Evolutionary conservation across 2,113 vertebrate genomes (phyloP).

Genomic region (Erythrocercus mccallii): DNA sequence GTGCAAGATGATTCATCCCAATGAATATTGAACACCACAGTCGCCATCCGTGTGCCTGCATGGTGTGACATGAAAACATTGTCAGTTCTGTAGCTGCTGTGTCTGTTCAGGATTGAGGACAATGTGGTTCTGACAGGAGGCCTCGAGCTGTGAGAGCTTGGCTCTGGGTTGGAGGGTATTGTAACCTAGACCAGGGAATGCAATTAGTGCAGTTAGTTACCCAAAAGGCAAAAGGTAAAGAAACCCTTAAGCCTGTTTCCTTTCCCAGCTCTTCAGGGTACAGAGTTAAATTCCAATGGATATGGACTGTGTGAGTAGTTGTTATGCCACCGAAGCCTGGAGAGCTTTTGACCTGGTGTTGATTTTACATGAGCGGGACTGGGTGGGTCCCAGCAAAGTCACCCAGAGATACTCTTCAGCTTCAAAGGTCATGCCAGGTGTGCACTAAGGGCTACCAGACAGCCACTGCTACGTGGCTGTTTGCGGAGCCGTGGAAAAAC

Average conservation of each 20-base stretch:
- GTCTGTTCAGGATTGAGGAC: not conserved
- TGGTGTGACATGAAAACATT: not conserved
- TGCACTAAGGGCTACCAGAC: not conserved
- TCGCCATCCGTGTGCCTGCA: rapidly evolving
- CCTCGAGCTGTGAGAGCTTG: rapidly evolving
- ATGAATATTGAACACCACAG: not conserved
- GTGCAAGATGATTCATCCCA: not conserved
- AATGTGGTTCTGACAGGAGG: not conserved
- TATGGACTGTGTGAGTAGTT: not conserved
- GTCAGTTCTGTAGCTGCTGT: not conserved
- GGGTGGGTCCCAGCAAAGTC: not conserved
- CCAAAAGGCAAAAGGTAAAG: not conserved
- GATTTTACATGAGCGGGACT: not conserved
- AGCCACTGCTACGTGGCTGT: not conserved
- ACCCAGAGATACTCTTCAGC: not conserved
- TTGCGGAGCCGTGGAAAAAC: not conserved
- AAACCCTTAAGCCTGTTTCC: not conserved
- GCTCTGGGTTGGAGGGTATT: rapidly evolving
- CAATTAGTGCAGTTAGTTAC: not conserved
- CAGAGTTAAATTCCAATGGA: not conserved
- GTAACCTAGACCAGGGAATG: not conserved
- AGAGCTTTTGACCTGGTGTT: not conserved
- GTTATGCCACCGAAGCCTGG: not conserved
- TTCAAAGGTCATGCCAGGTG: rapidly evolving
- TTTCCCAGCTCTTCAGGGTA: rapidly evolving